Percentiles rank a stretch among this genome's conserved stretches.
Conservation (phyloP, 2,113 vertebrate genomes). For the Cryptoleucopteryx plumbea region DNA sequence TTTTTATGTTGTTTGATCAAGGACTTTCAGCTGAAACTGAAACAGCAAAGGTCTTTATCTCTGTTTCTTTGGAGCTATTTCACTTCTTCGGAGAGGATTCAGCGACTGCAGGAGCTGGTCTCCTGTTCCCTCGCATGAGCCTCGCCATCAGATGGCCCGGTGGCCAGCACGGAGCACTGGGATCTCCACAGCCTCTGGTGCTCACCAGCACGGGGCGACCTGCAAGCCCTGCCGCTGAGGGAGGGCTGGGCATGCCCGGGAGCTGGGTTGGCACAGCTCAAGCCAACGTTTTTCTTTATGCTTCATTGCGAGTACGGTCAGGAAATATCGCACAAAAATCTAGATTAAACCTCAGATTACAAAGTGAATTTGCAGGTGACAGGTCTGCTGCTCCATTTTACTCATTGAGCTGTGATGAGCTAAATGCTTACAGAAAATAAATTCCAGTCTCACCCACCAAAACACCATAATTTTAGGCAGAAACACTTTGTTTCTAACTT, state of each 20-base stretch:
- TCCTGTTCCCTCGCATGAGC: neutral
- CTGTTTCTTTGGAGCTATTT: neutral
- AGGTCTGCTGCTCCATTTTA: neutral
- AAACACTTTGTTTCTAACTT: neutral
- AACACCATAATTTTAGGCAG: neutral
- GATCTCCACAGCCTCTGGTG: neutral
- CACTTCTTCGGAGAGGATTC: neutral
- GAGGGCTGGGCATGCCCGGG: neutral
- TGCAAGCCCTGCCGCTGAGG: neutral
- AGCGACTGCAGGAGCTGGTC: neutral
- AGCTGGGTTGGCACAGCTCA: neutral
- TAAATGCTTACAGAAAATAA: neutral
- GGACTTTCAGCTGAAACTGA: neutral
- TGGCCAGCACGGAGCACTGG: neutral
- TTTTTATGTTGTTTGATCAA: neutral
- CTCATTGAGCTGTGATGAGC: neutral
- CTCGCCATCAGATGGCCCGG: fast-evolving
- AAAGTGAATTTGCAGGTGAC: neutral
- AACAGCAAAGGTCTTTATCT: neutral
- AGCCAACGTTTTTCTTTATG: neutral
- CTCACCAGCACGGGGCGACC: neutral
- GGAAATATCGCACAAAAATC: neutral
- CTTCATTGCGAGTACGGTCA: neutral
- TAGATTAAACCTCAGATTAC: neutral
- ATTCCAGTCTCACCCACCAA: neutral